Evolutionary conservation across 2,113 vertebrate genomes (phyloP), one percentile per base, ranked within the genome.

Genomic region (Aegotheles bennettii): DNA sequence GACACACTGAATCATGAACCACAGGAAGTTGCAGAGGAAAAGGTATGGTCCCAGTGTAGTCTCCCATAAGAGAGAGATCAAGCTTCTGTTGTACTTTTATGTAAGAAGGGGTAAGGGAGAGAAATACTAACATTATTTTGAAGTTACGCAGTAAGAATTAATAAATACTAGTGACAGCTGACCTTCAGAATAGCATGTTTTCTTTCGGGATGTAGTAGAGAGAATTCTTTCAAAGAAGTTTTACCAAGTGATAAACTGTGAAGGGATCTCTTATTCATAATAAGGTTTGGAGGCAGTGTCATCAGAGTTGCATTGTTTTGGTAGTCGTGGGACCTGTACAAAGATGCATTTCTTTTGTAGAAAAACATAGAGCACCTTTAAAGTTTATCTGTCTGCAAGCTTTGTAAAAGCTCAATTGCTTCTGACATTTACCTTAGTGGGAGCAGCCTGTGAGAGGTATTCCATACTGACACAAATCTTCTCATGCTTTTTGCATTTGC

Each of bases 311-410:
- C 9, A 10, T 69, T 94, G 38, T 77, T 87, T 87, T 70, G 29
- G 10, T 64, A 73, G 48, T 68, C 0, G 0, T 42, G 21, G 11
- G 10, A 10, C 10, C 87, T 3, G 4, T 2, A 38, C 43, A 45
- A 79, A 36, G 47, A 23, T 3, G 16, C 35, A 12, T 87, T 89
- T 51, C 16, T 69, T 31, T 70, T 29, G 35, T 26, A 68, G 36
- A 64, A 82, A 67, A 86, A 42, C 26, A 8, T 20, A 29, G 3
- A 67, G 6, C 31, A 85, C 23, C 24, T 81, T 82, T 79, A 26
- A 51, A 91, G 42, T 73, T 91, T 76, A 50, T 85, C 85, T 78
- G 20, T 68, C 63, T 75, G 43, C 33, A 48, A 36, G 36, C 33
- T 68, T 60, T 84, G 10, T 78, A 40, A 83, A 60, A 96, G 36